A percentile compares a stretch with the other conserved stretches of the same genome.
phyloP scores from a whole-genome alignment of 2,888 invertebrate genomes.

The Ornithoptera alexandrae region DNA sequence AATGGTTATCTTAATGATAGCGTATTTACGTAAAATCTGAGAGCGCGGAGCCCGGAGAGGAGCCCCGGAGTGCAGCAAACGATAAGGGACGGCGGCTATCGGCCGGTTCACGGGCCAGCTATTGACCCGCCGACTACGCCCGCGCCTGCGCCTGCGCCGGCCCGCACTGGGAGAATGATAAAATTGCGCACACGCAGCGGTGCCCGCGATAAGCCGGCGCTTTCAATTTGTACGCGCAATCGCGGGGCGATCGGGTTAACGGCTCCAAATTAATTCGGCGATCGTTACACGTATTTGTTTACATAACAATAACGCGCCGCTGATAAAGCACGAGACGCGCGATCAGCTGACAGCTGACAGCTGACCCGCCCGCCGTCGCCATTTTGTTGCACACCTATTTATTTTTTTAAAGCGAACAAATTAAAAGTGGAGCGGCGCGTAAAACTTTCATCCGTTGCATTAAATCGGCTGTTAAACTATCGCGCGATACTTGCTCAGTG shows the following conservation, averaged over 20 bases:
- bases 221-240: conserved; percentile 70
- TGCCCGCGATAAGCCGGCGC: conserved; percentile 48
- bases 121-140: conserved; percentile 68
- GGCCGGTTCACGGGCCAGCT: conserved; percentile 72
- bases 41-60: conserved; percentile 65
- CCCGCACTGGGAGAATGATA: conserved; percentile 40
- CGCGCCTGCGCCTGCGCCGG: conserved; percentile 31
- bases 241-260: conserved; percentile 63
- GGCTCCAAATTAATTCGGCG: conserved; percentile 65
- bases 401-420: conserved; percentile 59
- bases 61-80: conserved; percentile 63
- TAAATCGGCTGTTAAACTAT: conserved; percentile 67
- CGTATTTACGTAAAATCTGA: conserved; percentile 77
- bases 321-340: conserved; percentile 29
- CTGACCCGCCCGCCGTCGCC: conserved; percentile 41
- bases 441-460: conserved; percentile 72
- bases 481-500: conserved; percentile 58
- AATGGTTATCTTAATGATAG: conserved; percentile 75
- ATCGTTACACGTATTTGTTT: conserved; percentile 44
- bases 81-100: conserved; percentile 68
- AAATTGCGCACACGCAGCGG: conserved; percentile 45
- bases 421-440: conserved; percentile 66
- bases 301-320: conserved; percentile 27
- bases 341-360: conserved; percentile 41
- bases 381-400: conserved; percentile 42